Conservation (phyloP, 2,113 vertebrate genomes). For the Eulemur rufifrons region DNA sequence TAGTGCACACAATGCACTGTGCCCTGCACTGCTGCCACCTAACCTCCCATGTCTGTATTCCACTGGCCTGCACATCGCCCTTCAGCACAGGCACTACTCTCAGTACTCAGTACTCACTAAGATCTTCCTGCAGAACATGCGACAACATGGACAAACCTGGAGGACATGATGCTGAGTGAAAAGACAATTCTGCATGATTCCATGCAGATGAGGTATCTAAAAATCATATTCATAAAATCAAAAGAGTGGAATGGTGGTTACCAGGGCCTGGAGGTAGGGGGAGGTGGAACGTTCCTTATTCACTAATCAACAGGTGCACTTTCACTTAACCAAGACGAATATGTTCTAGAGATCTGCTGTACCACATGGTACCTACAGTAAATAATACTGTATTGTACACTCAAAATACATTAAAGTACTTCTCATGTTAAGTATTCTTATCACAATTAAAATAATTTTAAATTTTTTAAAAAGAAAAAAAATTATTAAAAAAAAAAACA, state of each 20-base stretch:
- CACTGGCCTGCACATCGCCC: neutral
- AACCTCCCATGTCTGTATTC: neutral
- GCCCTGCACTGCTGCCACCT: neutral
- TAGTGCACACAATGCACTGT: neutral
- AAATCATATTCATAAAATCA: neutral
- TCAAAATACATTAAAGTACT: neutral
- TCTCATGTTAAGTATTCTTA: neutral
- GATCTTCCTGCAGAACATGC: neutral
- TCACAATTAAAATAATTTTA: neutral
- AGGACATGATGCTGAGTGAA: neutral
- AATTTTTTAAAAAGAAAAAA: neutral
- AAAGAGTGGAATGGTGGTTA: neutral
- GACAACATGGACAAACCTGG: neutral
- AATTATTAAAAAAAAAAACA: neutral
- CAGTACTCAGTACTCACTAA: neutral
- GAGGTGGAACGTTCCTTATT: neutral
- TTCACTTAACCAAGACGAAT: neutral
- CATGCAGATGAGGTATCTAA: neutral
- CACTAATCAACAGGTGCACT: neutral
- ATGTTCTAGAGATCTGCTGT: neutral
- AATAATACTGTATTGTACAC: neutral
- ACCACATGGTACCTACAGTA: neutral
- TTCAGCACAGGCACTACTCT: neutral
- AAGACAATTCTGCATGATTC: neutral
- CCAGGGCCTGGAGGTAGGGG: accelerated